Conservation (phyloP, 1,140 invertebrate species). For the Oreohelix idahoensis region DNA sequence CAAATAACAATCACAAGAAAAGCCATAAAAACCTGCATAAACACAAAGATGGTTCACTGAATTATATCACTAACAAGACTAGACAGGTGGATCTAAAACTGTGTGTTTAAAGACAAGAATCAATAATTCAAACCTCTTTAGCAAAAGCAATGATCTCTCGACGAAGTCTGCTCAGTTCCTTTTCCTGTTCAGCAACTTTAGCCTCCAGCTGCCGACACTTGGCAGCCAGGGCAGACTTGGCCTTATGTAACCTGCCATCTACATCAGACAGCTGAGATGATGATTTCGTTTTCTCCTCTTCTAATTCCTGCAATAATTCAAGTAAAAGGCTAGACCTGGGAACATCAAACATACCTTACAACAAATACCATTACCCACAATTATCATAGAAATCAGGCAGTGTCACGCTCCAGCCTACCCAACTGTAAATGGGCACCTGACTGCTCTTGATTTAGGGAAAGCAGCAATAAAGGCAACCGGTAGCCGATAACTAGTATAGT, state of each 20-base stretch:
- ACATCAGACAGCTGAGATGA: constrained; percentile 48
- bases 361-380: too few species aligned
- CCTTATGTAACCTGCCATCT: constrained; percentile 55
- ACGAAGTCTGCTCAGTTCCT: constrained; percentile 63
- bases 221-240: constrained; percentile 53
- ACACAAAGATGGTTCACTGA: too few species aligned
- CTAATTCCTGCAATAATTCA: constrained; percentile 54
- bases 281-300: constrained; percentile 42
- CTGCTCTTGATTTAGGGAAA: too few species aligned
- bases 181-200: constrained; percentile 59
- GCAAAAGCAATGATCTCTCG: constrained; percentile 59
- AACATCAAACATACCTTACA: not conserved
- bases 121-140: constrained; percentile 53
- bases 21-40: too few species aligned
- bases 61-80: too few species aligned
- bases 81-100: too few species aligned
- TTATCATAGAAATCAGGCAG: too few species aligned
- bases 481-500: too few species aligned
- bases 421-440: too few species aligned
- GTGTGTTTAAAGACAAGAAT: not conserved
- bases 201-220: constrained; percentile 63
- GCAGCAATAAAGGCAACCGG: too few species aligned
- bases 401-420: too few species aligned
- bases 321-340: not conserved
- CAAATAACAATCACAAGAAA: too few species aligned